Conservation (phyloP, 2,113 vertebrate species). For the Colossoma macropomum region DNA sequence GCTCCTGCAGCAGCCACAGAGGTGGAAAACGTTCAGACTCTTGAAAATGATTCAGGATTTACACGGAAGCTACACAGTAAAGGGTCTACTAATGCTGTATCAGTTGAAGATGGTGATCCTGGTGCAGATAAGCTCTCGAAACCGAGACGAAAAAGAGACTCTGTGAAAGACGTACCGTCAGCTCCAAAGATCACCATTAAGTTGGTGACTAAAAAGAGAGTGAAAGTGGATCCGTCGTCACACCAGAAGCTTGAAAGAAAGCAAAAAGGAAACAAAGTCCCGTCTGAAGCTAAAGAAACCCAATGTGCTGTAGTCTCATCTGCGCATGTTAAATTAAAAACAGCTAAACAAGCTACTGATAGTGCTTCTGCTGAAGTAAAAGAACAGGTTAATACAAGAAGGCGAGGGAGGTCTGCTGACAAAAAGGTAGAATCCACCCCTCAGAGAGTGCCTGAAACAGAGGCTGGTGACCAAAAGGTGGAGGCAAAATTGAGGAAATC, state of each 20-base stretch:
- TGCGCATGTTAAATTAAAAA: constrained; percentile 84
- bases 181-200: constrained; percentile 81
- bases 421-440: constrained; percentile 60
- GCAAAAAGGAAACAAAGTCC: constrained; percentile 78
- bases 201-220: constrained; percentile 78
- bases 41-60: constrained; percentile 66
- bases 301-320: constrained; percentile 79
- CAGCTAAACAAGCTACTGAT: constrained; percentile 60
- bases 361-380: constrained; percentile 60
- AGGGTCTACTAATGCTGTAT: constrained; percentile 58
- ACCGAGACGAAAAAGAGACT: constrained; percentile 58
- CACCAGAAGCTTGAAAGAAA: constrained; percentile 72
- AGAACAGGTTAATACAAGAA: constrained; percentile 59
- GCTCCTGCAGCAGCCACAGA: constrained; percentile 61
- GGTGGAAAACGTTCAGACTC: constrained; percentile 56
- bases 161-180: constrained; percentile 65
- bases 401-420: constrained; percentile 74
- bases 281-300: constrained; percentile 79
- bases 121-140: constrained; percentile 63
- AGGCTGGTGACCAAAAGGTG: constrained; percentile 69
- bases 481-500: constrained; percentile 57
- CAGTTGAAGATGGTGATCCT: constrained; percentile 62
- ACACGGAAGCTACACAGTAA: constrained; percentile 51
- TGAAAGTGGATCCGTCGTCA: constrained; percentile 62
- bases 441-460: constrained; percentile 63